A percentile compares a stretch with the other conserved stretches of the same genome.
These are phyloP conservation scores for Psittacula derbiana DNA, from an alignment of 2,797 vertebrate species.

Conservation along the genomic window DNA sequence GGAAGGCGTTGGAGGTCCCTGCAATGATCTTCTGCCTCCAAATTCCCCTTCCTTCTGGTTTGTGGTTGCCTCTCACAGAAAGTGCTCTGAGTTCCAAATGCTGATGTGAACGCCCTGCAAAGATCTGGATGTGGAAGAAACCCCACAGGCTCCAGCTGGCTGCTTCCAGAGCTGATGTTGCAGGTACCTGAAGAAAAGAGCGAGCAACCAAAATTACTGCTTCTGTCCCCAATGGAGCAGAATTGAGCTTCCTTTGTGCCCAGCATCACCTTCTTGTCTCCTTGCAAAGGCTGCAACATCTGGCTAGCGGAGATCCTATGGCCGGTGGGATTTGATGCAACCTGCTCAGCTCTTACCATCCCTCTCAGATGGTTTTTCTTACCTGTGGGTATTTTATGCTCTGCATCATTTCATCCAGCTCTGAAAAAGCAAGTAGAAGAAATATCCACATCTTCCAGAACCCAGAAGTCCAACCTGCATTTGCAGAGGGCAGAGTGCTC, in stretches of 20 bases:
- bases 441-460: not conserved
- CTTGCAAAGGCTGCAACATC: not conserved
- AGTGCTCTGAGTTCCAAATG: not conserved
- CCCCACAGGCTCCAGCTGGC: not conserved
- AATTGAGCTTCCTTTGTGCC: not conserved
- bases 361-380: not conserved
- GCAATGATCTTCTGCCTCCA: not conserved
- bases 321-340: not conserved
- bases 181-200: not conserved
- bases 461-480: not conserved
- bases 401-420: not conserved
- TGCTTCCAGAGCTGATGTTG: not conserved
- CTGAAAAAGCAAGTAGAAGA: not conserved
- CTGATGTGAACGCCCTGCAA: not conserved
- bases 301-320: not conserved
- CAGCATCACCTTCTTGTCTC: not conserved
- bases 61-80: not conserved
- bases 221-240: not conserved
- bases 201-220: not conserved
- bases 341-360: not conserved
- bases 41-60: not conserved
- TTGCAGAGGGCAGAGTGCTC: not conserved
- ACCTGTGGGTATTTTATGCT: not conserved
- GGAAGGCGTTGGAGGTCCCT: not conserved
- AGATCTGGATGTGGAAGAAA: not conserved